phyloP scores from a whole-genome alignment of 2,797 vertebrate species.

The Lacerta agilis region DNA sequence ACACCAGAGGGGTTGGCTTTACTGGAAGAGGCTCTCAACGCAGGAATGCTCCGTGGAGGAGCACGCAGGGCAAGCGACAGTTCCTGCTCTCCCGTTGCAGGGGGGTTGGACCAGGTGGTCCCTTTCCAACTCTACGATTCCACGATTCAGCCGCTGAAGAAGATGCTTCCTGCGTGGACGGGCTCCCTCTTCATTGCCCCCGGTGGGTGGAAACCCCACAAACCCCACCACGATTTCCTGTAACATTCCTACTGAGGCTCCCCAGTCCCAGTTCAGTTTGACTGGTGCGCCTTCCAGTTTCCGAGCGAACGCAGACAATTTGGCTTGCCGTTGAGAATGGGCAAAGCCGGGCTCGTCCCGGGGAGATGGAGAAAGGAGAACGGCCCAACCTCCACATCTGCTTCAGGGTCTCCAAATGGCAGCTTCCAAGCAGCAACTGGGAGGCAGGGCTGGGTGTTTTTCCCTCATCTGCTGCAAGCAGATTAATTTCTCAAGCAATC shows the following conservation, averaged over 20 bases:
- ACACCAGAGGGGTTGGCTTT: slow-evolving; percentile 82
- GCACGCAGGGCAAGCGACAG: slow-evolving; percentile 44
- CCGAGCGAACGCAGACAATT: background rate
- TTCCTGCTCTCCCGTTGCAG: slow-evolving; percentile 22
- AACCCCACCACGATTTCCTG: background rate
- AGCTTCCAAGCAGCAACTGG: background rate
- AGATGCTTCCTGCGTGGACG: background rate
- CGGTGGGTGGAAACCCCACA: background rate
- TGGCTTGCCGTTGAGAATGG: background rate
- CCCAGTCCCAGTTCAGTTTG: background rate
- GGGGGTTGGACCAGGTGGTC: too few relatives aligned
- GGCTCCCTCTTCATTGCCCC: background rate
- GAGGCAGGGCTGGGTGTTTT: background rate
- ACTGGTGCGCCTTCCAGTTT: too few relatives aligned
- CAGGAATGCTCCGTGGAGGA: slow-evolving; percentile 46
- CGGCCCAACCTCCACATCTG: too few relatives aligned
- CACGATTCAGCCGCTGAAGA: background rate
- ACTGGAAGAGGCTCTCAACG: slow-evolving; percentile 57
- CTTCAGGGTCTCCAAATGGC: background rate
- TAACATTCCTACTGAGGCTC: background rate
- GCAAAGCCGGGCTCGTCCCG: background rate
- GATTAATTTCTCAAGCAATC: too few relatives aligned
- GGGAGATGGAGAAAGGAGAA: background rate
- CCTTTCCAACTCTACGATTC: background rate
- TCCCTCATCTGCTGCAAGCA: too few relatives aligned